Conservation (phyloP, 2,113 vertebrate species). For the Mungos mungo region DNA sequence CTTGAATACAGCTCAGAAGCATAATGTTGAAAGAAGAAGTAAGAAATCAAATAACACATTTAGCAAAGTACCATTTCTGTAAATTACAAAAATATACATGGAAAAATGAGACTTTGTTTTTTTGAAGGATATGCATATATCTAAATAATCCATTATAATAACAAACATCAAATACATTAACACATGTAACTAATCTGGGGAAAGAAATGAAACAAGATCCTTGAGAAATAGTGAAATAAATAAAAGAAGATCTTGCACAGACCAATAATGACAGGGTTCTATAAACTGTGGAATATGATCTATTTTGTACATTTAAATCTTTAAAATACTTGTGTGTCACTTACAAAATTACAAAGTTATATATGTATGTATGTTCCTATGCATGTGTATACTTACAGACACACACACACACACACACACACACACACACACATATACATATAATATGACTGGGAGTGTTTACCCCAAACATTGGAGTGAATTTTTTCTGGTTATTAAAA, state of each 20-base stretch:
- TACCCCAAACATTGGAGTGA: not conserved
- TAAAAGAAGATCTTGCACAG: not conserved
- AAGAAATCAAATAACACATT: not conserved
- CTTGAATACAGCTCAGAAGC: not conserved
- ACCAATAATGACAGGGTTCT: not conserved
- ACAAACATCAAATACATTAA: not conserved
- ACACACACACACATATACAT: not conserved
- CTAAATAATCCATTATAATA: not conserved
- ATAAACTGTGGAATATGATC: not conserved
- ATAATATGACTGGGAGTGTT: not conserved
- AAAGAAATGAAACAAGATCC: not conserved
- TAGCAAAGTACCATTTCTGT: not conserved
- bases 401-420: not conserved
- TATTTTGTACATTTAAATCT: not conserved
- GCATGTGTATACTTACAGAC: not conserved
- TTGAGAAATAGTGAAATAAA: not conserved
- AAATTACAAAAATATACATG: not conserved
- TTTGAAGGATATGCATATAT: not conserved
- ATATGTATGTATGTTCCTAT: not conserved
- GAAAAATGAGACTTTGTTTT: not conserved
- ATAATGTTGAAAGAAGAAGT: not conserved
- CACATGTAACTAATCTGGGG: not conserved
- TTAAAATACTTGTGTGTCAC: not conserved
- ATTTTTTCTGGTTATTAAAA: constrained; percentile 15
- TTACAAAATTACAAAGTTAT: not conserved